phyloP scores from a whole-genome alignment of 2,888 invertebrate species.

The Polydrusus cervinus region DNA sequence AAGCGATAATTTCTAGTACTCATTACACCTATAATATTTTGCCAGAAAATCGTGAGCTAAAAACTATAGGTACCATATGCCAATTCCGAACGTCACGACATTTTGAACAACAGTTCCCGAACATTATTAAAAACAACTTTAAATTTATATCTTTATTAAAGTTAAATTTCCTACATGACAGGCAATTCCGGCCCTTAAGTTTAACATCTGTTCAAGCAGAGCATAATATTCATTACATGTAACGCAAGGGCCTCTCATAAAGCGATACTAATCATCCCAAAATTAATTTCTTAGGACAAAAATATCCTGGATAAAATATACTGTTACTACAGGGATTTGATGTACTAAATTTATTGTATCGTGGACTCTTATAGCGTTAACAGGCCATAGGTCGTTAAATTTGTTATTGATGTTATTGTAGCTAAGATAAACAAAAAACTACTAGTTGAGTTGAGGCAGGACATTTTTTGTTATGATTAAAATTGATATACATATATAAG shows the following conservation, averaged over 20 bases:
- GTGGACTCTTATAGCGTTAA: not conserved
- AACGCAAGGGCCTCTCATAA: conserved; percentile 1
- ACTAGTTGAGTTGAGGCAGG: too few relatives aligned
- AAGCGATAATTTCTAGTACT: too few relatives aligned
- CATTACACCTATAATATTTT: too few relatives aligned
- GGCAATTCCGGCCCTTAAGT: conserved; percentile 9
- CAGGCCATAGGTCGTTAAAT: not conserved
- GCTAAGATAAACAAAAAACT: too few relatives aligned
- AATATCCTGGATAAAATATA: conserved; percentile 23
- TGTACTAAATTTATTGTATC: conserved; percentile 5
- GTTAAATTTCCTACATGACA: conserved; percentile 18
- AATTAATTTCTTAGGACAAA: conserved; percentile 27
- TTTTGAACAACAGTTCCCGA: too few relatives aligned
- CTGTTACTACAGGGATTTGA: conserved; percentile 23
- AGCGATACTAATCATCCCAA: conserved; percentile 17
- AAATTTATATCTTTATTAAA: conserved; percentile 12
- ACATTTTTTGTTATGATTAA: too few relatives aligned
- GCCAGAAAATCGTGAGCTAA: too few relatives aligned
- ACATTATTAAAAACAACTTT: conserved; percentile 1
- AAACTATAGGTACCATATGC: too few relatives aligned
- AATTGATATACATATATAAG: too few relatives aligned
- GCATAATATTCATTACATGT: conserved; percentile 25
- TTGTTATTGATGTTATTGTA: too few relatives aligned
- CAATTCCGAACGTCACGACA: too few relatives aligned
- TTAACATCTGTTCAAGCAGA: conserved; percentile 16